Conservation (phyloP, 1,140 invertebrate genomes). For the Phortica variegata region DNA sequence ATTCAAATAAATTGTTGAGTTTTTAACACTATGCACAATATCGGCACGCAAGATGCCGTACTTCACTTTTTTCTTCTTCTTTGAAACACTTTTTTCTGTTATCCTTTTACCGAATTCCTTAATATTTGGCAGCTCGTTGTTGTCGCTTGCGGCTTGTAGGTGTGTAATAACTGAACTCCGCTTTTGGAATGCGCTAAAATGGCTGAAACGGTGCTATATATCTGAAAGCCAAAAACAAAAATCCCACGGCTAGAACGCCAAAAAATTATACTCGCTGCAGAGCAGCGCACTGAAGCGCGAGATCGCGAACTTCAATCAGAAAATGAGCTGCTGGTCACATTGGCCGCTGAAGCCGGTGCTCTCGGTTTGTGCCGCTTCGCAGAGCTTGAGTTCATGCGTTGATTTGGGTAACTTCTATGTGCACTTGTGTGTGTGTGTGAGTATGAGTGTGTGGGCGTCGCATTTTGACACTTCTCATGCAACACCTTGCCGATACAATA, state of each 20-base stretch:
- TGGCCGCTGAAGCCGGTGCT: slow-evolving; percentile 5
- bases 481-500: too few species aligned
- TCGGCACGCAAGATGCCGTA: slow-evolving; percentile 10
- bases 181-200: slow-evolving; percentile 3
- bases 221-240: slow-evolving; percentile 6
- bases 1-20: slow-evolving; percentile 16
- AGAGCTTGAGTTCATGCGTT: slow-evolving; percentile 33
- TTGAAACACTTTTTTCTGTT: too few species aligned
- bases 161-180: slow-evolving; percentile 2
- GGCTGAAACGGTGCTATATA: slow-evolving; percentile 13
- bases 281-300: slow-evolving; percentile 28
- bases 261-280: background rate
- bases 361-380: slow-evolving; percentile 19
- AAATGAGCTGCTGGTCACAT: background rate
- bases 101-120: too few species aligned
- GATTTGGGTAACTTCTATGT: too few species aligned
- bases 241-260: background rate
- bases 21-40: too few species aligned
- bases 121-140: too few species aligned
- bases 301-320: background rate
- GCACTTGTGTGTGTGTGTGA: slow-evolving; percentile 7
- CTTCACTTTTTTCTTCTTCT: slow-evolving; percentile 39
- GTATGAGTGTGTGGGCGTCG: slow-evolving; percentile 16
- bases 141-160: too few species aligned
- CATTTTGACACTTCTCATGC: slow-evolving; percentile 47